phyloP scores from a whole-genome alignment of 2,888 invertebrate species.

The Nomada fabriciana region DNA sequence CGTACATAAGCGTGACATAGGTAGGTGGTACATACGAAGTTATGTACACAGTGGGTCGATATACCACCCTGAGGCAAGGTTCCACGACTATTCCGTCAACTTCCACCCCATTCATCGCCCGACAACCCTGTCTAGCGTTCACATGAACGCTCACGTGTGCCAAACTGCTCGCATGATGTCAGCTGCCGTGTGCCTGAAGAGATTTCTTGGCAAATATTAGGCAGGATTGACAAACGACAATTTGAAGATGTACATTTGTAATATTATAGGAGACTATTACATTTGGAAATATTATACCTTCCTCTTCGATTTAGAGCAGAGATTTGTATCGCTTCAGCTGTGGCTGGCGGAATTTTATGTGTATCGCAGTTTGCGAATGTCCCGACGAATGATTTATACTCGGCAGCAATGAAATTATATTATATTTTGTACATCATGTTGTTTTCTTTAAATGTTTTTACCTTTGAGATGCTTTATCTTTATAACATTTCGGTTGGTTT shows the following conservation, averaged over 20 bases:
- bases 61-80: slow-evolving; percentile 68
- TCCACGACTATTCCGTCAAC: slow-evolving; percentile 71
- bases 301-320: neutral
- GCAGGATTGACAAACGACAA: slow-evolving; percentile 16
- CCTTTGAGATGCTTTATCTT: no score
- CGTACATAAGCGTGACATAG: slow-evolving; percentile 25
- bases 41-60: slow-evolving; percentile 71
- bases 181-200: slow-evolving; percentile 6
- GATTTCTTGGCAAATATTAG: slow-evolving; percentile 30
- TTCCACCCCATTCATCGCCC: slow-evolving; percentile 59
- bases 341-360: no score
- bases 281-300: neutral
- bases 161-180: slow-evolving; percentile 27
- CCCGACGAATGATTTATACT: no score
- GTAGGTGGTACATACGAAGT: slow-evolving; percentile 37
- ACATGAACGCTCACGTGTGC: slow-evolving; percentile 37
- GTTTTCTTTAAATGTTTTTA: no score
- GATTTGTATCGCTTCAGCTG: neutral
- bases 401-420: no score
- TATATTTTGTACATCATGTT: no score
- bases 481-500: no score
- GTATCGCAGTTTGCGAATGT: no score
- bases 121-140: slow-evolving; percentile 38
- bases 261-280: neutral
- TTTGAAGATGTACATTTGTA: neutral